A percentile compares a stretch with the other conserved stretches of the same genome.
Evolutionary conservation across 2,113 vertebrate species (phyloP).

Genomic region (Propithecus coquereli): DNA sequence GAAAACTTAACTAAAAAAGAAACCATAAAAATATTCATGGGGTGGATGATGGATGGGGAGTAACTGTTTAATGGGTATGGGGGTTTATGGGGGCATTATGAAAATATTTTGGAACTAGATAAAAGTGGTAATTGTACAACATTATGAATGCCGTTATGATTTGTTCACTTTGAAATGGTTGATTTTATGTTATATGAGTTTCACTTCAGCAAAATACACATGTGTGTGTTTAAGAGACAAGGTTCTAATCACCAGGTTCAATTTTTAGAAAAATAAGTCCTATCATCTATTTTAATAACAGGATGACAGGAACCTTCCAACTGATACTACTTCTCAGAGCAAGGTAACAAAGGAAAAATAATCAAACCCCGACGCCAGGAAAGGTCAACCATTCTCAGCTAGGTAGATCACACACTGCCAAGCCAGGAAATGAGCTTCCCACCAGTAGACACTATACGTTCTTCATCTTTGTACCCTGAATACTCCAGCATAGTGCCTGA

Average conservation of each 20-base stretch:
- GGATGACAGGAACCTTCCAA: background rate
- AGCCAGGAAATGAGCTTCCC: background rate
- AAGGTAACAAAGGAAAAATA: background rate
- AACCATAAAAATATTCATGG: background rate
- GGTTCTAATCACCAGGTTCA: background rate
- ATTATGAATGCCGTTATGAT: background rate
- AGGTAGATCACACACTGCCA: background rate
- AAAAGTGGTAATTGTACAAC: background rate
- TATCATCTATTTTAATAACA: background rate
- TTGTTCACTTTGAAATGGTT: background rate
- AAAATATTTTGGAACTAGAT: background rate
- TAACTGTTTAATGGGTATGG: background rate
- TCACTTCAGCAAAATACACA: background rate
- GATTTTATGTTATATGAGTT: background rate
- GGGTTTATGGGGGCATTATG: background rate
- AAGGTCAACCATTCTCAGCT: background rate
- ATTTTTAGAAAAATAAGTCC: background rate
- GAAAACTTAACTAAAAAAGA: slow-evolving; percentile 5
- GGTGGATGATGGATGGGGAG: background rate
- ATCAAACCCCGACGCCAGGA: background rate
- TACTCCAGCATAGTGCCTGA: background rate
- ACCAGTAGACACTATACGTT: background rate
- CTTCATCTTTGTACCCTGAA: background rate
- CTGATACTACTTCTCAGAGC: background rate
- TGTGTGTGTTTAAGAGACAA: background rate